phyloP scores from a whole-genome alignment of 2,113 vertebrate species.

The Cyanoramphus novaezelandiae region DNA sequence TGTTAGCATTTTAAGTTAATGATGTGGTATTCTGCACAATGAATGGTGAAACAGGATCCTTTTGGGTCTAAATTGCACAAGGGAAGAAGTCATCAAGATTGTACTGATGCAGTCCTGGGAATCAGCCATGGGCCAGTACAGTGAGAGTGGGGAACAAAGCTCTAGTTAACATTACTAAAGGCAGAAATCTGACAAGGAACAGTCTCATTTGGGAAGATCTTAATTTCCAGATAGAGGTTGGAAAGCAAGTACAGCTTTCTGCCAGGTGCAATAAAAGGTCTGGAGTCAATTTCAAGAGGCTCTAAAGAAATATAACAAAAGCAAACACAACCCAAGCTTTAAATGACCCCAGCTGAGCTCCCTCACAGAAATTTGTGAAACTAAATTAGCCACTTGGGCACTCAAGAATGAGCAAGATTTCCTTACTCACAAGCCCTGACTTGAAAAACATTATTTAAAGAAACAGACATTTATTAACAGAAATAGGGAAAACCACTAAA shows the following conservation, averaged over 20 bases:
- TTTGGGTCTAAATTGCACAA: neutral
- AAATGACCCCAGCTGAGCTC: slow-evolving; percentile 13
- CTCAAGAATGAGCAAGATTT: slow-evolving; percentile 12
- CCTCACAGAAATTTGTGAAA: neutral
- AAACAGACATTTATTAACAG: neutral
- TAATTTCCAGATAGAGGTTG: slow-evolving; percentile 15
- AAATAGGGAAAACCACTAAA: neutral
- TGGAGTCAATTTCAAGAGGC: slow-evolving; percentile 32
- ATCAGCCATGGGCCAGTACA: neutral
- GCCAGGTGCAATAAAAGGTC: slow-evolving; percentile 45
- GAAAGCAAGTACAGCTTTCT: slow-evolving; percentile 19
- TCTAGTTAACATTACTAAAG: neutral
- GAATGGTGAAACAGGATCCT: neutral
- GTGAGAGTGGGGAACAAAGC: neutral
- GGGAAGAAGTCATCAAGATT: neutral
- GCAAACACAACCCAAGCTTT: neutral
- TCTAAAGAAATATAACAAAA: slow-evolving; percentile 40
- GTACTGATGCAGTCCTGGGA: neutral
- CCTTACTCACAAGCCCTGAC: neutral
- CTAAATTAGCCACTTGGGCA: slow-evolving; percentile 27
- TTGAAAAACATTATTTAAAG: neutral
- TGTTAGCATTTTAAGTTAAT: neutral
- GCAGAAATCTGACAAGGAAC: neutral
- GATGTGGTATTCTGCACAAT: neutral
- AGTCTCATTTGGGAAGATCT: neutral